These are phyloP conservation scores for Erebia palarica DNA, from an alignment of 2,888 invertebrate species.

Conservation along the genomic window DNA sequence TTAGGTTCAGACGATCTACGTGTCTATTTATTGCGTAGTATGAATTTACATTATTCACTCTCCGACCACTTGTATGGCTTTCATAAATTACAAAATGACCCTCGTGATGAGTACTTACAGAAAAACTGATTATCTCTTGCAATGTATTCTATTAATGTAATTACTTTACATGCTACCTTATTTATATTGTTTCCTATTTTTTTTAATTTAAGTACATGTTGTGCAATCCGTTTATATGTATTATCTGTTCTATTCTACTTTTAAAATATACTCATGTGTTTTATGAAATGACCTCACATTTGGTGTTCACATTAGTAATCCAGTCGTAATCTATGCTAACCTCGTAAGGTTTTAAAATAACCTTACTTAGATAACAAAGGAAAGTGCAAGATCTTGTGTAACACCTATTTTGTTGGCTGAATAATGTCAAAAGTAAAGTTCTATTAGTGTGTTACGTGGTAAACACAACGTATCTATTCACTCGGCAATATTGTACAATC, in stretches of 20 bases:
- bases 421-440: constrained; percentile 57
- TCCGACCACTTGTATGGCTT: constrained; percentile 9
- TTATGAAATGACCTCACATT: background rate
- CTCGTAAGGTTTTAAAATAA: constrained; percentile 55
- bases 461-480: constrained; percentile 21
- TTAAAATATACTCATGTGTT: background rate
- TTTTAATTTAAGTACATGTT: too few species aligned
- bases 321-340: constrained; percentile 55
- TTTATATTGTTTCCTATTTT: too few species aligned
- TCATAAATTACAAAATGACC: constrained; percentile 11
- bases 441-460: constrained; percentile 21
- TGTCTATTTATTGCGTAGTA: constrained; percentile 3
- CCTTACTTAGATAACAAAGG: constrained; percentile 66
- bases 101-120: background rate
- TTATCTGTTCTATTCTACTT: too few species aligned
- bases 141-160: background rate
- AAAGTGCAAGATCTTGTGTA: constrained; percentile 68
- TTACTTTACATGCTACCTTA: background rate
- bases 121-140: constrained; percentile 1
- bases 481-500: constrained; percentile 27
- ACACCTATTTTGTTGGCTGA: constrained; percentile 53
- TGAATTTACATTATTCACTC: background rate
- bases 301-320: constrained; percentile 43
- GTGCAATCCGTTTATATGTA: too few species aligned
- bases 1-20: background rate